Base-by-base conservation (phyloP, 2,888 invertebrate species). In the Dysmachus trigonus region DNA sequence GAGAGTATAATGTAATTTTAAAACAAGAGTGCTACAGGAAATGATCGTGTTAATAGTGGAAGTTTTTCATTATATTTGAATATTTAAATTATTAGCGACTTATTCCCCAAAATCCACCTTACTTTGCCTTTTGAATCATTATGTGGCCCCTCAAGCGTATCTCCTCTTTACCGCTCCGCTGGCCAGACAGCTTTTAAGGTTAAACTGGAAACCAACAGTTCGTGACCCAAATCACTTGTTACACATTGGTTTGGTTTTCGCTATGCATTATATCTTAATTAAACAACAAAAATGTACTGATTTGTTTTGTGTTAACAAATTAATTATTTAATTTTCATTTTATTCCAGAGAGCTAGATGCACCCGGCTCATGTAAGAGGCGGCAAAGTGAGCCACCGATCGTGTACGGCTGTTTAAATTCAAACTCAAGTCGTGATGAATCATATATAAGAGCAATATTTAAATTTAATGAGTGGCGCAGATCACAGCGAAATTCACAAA, bases 391-490 rank as follows among this genome's bases (percentile, higher is more conserved):
- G 76, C 89, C 89, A 31, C 88, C 88, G 33, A 79, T 87, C 71
- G 77, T 35, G 85, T 62, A 82, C 33, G 62, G 62, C 15, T 73
- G 71, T 73, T 85, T 83, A 10, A 87, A 85, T 81, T 81, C 87
- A 18, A 86, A 88, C 31, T 47, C 86, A 84, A 85, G 88, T 27
- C 88, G 88, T 8, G 89, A 89, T 87, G 89, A 89, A 79, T 88
- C 89, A 0, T 89, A 89, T 38, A 81, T 89, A 0, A 87, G 88
- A 31, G 89, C 89, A 22, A 79, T 89, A 31, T 87, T 87, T 18
- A 89, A 89, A 85, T 89, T 89, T 31, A 89, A 89, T 86, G 88
- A 89, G 85, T 89, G 89, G 89, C 88, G 89, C 7, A 86, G 86
- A 18, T 86, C 87, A 13, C 88, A 89, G 27, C 62, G 10, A 7